Evolutionary conservation across 2,797 vertebrate genomes (phyloP).

Genomic region (Picus viridis): DNA sequence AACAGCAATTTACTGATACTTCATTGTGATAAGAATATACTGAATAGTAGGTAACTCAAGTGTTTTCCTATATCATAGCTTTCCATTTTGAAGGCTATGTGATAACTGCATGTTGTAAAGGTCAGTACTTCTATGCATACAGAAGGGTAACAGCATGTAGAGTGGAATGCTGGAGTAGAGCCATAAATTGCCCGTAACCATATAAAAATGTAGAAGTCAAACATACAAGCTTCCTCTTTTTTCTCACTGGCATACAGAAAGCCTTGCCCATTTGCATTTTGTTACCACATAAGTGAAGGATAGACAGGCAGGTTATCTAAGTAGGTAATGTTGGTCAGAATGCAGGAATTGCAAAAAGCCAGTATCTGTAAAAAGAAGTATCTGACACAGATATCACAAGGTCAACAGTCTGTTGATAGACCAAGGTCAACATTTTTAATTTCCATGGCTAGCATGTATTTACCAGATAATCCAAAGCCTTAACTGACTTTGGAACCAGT

Average conservation of each 20-base stretch:
- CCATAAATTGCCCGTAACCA: neutral
- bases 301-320: neutral
- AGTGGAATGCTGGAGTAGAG: neutral
- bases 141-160: neutral
- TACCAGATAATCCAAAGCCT: constrained; percentile 6
- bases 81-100: neutral
- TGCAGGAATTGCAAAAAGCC: neutral
- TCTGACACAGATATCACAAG: neutral
- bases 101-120: neutral
- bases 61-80: neutral
- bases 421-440: neutral
- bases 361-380: too few species aligned
- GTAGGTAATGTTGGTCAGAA: neutral
- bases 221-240: neutral
- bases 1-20: neutral
- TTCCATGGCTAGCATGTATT: neutral
- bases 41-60: neutral
- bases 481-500: neutral
- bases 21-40: neutral
- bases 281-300: neutral
- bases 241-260: neutral
- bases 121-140: neutral
- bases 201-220: neutral
- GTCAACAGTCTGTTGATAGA: neutral
- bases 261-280: neutral